phyloP scores from a whole-genome alignment of 2,113 vertebrate species.

The Callocephalon fimbriatum region DNA sequence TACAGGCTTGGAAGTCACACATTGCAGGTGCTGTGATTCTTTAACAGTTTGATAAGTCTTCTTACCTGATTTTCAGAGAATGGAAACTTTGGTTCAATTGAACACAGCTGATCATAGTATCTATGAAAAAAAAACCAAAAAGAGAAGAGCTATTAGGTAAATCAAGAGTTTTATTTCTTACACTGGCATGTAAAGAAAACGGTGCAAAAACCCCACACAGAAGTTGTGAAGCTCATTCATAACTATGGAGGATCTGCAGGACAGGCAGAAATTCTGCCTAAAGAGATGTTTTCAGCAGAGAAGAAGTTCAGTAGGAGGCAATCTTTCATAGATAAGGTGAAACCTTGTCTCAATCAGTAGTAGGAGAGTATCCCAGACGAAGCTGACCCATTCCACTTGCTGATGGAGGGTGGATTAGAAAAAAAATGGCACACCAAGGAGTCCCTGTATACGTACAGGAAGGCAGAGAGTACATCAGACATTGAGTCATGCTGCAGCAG shows the following conservation, averaged over 20 bases:
- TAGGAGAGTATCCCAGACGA: not conserved
- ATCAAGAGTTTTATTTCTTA: not conserved
- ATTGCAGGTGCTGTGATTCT: fast-evolving
- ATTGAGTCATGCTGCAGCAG: not conserved
- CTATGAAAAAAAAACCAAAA: slow-evolving; percentile 69
- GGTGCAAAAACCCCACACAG: not conserved
- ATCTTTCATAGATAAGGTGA: not conserved
- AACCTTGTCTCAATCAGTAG: not conserved
- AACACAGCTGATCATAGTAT: slow-evolving; percentile 96
- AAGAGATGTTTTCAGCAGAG: not conserved
- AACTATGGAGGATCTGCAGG: not conserved
- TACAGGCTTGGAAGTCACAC: not conserved
- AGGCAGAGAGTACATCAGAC: not conserved
- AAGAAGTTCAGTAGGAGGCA: not conserved
- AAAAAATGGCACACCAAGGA: not conserved
- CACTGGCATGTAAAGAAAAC: not conserved
- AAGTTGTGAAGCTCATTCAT: not conserved
- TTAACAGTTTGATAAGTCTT: not conserved
- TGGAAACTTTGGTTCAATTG: slow-evolving; percentile 96
- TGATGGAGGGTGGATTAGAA: not conserved
- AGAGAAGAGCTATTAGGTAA: not conserved
- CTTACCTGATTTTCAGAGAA: slow-evolving; percentile 97
- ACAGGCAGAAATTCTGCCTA: not conserved
- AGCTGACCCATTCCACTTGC: not conserved
- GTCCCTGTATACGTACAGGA: not conserved